Base-by-base conservation (phyloP, 1,140 invertebrate genomes). In the Eciton burchellii region DNA sequence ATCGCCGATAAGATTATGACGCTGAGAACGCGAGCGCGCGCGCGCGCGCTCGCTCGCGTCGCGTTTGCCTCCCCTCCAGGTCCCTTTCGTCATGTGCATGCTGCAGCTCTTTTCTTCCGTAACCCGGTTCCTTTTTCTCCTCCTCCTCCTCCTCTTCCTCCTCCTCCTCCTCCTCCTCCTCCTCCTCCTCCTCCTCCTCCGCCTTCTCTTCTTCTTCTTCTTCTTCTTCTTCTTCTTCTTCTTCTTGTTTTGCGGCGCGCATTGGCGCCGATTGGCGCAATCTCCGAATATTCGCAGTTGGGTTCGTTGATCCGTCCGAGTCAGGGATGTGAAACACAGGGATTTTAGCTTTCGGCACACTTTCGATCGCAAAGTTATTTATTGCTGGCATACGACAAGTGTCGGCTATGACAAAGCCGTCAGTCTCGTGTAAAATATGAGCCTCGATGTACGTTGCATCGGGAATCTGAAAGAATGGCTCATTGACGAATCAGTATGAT, bases 1-100 rank as follows among this genome's bases (percentile, higher is more conserved):
- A 87, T 87, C 85, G 52, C 11, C 56, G 85, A 87, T 87, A 87
- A 87, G 79, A 86, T 85, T 87, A 72, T 73, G 71, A 74, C 49
- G 72, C 59, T 71, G 68, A 73, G 62, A 68, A 73, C 52, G 83
- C 72, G 77, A 70, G 66, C 77, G 74, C 49, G 83, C 56, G 56
- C 77, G 68, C 47, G 83, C 77, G 73, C 73, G 68, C 24, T 26
- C 52, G 19, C 12, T 21, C 59, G 11, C 6, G 26, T n/a, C n/a
- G n/a, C n/a, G n/a, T n/a, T n/a, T n/a, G n/a, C n/a, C n/a, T n/a
- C n/a, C n/a, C n/a, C n/a, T n/a, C n/a, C n/a, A n/a, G n/a, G n/a
- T n/a, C n/a, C 35, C 35, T 6, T 35, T 35, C 35, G 2, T 35
- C 35, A 35, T 35, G 35, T 19, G 52, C 47, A 16, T 19, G 52